These are phyloP conservation scores for Nasalis larvatus DNA, from an alignment of 2,113 vertebrate species.

Conservation along the genomic window DNA sequence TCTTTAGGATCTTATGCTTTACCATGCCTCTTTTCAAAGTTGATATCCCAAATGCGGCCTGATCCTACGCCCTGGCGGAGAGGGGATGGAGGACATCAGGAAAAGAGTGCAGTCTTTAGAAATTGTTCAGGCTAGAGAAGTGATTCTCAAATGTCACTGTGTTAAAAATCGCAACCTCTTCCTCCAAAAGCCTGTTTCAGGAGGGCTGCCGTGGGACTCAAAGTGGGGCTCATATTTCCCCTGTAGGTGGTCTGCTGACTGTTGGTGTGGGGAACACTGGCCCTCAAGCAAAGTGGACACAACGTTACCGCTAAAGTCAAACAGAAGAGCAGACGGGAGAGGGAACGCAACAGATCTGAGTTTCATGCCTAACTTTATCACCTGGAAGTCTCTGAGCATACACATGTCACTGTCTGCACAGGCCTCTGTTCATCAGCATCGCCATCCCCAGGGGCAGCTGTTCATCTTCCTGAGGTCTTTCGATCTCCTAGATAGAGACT, in stretches of 20 bases:
- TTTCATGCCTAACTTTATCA: neutral
- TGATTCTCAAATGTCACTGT: neutral
- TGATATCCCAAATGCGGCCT: neutral
- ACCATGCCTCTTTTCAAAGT: neutral
- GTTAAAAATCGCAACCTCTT: neutral
- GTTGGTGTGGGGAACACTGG: no score
- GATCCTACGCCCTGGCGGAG: neutral
- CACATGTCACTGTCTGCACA: neutral
- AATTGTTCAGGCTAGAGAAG: neutral
- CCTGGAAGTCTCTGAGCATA: neutral
- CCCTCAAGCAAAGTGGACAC: neutral
- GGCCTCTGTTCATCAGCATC: neutral
- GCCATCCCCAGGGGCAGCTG: neutral
- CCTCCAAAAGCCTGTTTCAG: neutral
- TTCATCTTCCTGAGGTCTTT: neutral
- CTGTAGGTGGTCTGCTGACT: neutral
- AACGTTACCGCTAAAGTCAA: neutral
- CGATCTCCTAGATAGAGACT: neutral
- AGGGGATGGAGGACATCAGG: accelerated
- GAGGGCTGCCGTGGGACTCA: neutral
- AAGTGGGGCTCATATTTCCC: neutral
- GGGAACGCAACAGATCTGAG: neutral
- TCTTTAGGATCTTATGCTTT: neutral
- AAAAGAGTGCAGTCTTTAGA: neutral
- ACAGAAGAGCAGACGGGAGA: neutral